phyloP scores from a whole-genome alignment of 2,888 invertebrate species.

The Rhingia rostrata region DNA sequence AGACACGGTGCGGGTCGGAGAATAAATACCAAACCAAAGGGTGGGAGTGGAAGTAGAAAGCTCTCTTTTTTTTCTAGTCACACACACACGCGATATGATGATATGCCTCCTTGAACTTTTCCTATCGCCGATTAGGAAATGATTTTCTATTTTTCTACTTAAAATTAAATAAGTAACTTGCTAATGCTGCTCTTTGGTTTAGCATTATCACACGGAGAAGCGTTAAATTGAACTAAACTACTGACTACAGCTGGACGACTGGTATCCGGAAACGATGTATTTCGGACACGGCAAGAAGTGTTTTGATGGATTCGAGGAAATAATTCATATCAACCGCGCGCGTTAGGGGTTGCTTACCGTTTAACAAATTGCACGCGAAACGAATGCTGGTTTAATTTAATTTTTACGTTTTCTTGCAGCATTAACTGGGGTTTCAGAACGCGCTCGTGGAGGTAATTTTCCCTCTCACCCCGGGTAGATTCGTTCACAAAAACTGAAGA shows the following conservation, averaged over 20 bases:
- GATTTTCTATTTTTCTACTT: conserved; percentile 23
- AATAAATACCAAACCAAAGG: neutral
- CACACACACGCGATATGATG: neutral
- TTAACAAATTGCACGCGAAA: conserved; percentile 17
- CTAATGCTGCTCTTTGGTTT: conserved; percentile 44
- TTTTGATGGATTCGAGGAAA: conserved; percentile 21
- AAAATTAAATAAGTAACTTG: conserved; percentile 57
- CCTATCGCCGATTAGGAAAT: conserved; percentile 1
- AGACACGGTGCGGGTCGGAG: neutral
- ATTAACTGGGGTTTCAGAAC: conserved; percentile 14
- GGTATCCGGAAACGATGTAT: conserved; percentile 5
- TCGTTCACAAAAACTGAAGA: conserved; percentile 40
- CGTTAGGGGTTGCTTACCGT: conserved; percentile 10
- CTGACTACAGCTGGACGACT: conserved; percentile 30
- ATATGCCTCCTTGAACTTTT: conserved; percentile 49
- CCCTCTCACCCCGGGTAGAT: conserved; percentile 32
- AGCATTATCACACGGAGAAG: conserved; percentile 45
- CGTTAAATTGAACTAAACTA: conserved; percentile 42
- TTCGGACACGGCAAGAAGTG: conserved; percentile 38
- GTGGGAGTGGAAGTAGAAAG: conserved; percentile 33
- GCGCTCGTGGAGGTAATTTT: conserved; percentile 16
- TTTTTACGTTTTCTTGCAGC: conserved; percentile 49
- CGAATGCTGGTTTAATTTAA: conserved; percentile 43
- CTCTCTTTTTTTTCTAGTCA: conserved; percentile 30
- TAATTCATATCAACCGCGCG: conserved; percentile 58